phyloP scores from a whole-genome alignment of 2,888 invertebrate species.

The Lomographa bimaculata region DNA sequence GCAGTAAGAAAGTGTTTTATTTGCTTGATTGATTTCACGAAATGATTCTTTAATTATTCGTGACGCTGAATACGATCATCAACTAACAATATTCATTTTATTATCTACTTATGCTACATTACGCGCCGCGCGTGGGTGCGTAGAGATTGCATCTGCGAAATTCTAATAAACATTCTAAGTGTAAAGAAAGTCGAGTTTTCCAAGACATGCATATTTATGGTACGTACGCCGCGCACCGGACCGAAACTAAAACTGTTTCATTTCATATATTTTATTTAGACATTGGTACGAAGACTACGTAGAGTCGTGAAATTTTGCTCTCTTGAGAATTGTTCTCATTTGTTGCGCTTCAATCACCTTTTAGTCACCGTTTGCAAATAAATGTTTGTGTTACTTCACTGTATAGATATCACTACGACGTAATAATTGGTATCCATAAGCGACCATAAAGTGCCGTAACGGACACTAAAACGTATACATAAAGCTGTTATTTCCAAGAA shows the following conservation, averaged over 20 bases:
- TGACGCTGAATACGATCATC: conserved; percentile 35
- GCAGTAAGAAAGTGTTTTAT: conserved; percentile 1
- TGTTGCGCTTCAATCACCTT: too few species aligned
- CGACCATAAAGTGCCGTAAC: conserved; percentile 1
- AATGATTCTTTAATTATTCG: conserved; percentile 20
- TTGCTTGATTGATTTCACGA: conserved; percentile 3
- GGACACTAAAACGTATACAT: not conserved
- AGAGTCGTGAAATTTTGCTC: too few species aligned
- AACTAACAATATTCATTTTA: conserved; percentile 35
- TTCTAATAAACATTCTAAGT: conserved; percentile 63
- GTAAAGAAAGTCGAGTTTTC: conserved; percentile 76
- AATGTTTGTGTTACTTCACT: too few species aligned
- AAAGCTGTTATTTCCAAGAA: conserved; percentile 1
- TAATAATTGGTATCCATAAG: too few species aligned
- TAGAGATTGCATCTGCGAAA: conserved; percentile 68
- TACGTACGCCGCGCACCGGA: conserved; percentile 51
- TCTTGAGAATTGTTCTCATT: too few species aligned
- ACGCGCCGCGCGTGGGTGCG: conserved; percentile 53
- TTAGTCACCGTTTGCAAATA: too few species aligned
- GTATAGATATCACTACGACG: too few species aligned
- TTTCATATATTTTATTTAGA: conserved; percentile 21
- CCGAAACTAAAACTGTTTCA: conserved; percentile 43
- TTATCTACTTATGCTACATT: conserved; percentile 1
- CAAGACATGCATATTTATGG: conserved; percentile 68
- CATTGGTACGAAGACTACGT: not conserved